These are phyloP conservation scores for Mayetiola destructor DNA, from an alignment of 2,888 invertebrate species.

Conservation along the genomic window DNA sequence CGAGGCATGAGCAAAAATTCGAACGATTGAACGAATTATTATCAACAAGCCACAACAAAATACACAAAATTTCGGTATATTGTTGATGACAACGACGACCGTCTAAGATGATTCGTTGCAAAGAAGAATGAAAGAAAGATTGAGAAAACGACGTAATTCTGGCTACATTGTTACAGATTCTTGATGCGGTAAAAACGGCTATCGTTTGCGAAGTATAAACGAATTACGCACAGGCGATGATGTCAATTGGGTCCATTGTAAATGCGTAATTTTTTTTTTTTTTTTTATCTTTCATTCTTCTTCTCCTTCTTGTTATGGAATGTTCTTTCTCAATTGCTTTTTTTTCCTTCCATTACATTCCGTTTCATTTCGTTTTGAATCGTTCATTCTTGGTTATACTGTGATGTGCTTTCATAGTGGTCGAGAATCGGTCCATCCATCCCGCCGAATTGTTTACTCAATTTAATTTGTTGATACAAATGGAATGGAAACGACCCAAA, in stretches of 20 bases:
- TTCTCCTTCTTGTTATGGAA: neutral
- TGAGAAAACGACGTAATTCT: neutral
- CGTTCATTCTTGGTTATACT: neutral
- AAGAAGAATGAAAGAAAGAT: neutral
- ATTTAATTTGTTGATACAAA: no score
- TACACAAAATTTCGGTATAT: no score
- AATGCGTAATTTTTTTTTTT: neutral
- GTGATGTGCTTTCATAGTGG: neutral
- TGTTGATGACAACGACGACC: no score
- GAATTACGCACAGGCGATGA: neutral
- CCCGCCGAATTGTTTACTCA: no score
- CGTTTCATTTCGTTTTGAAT: neutral
- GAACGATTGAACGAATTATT: neutral
- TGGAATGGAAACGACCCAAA: no score
- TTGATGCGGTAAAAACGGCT: neutral
- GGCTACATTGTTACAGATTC: neutral
- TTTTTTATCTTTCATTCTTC: neutral
- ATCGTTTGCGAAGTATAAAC: slow-evolving; percentile 1
- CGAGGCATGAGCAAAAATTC: neutral
- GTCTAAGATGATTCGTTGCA: no score
- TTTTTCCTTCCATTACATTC: neutral
- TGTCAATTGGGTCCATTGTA: neutral
- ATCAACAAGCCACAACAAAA: no score
- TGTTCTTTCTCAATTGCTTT: neutral
- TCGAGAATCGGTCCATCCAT: neutral